These are phyloP conservation scores for Oxyteleia sp. DNA, from an alignment of 2,888 invertebrate species.

Conservation along the genomic window DNA sequence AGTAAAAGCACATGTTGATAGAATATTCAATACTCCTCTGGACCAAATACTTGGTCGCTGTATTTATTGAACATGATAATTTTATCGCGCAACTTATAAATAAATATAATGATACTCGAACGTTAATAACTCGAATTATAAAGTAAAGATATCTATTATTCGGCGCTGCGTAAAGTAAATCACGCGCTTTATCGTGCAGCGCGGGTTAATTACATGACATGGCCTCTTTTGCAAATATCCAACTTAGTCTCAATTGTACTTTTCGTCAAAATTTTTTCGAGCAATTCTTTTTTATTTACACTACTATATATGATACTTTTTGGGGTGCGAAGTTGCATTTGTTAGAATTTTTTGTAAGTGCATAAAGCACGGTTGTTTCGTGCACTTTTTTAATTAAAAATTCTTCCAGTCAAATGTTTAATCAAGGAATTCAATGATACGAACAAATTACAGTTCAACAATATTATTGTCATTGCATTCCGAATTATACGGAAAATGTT, in stretches of 20 bases:
- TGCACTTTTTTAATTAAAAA: conserved; percentile 18
- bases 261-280: no score
- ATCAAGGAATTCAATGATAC: conserved; percentile 1
- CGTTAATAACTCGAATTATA: conserved; percentile 15
- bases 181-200: no score
- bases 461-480: not conserved
- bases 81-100: conserved; percentile 45
- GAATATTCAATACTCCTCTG: conserved; percentile 61
- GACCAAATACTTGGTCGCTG: conserved; percentile 33
- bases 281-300: no score
- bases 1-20: conserved; percentile 57
- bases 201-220: no score
- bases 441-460: not conserved
- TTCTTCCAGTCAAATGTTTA: not conserved
- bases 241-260: not conserved
- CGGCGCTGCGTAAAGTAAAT: not conserved
- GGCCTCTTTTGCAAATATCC: no score
- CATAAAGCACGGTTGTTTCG: not conserved
- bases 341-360: no score
- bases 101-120: conserved; percentile 39
- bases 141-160: not conserved
- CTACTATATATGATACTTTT: no score
- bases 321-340: no score
- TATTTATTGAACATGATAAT: conserved; percentile 48
- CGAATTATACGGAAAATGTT: not conserved